Base-by-base conservation (phyloP, 2,113 vertebrate genomes). In the Hyperopisus bebe region DNA sequence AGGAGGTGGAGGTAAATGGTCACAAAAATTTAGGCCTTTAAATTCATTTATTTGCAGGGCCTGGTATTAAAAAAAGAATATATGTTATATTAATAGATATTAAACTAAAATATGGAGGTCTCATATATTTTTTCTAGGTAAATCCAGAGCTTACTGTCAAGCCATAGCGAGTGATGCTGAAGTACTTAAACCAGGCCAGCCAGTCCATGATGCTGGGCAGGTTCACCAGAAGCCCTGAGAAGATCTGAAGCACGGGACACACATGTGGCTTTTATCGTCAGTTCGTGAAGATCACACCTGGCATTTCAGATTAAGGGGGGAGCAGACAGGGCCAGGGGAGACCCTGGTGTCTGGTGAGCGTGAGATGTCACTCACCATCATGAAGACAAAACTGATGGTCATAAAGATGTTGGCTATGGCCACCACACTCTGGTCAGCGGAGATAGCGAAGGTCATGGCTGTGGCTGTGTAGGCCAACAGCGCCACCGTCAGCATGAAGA, bases 341-440 rank as follows among this genome's bases (percentile, higher is more conserved):
- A 8, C 3, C n/a, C n/a, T n/a, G n/a, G 39, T 44, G 74, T 84
- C 31, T n/a, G 39, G 50, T 27, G 15, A 17, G 15, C 21, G 51
- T 31, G 47, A 58, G 44, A 13, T 39, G 48, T 10, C 83, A 93
- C 93, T 97, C 90, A 99, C 98, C 95, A 97, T 98, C 98, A 99
- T 99, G 91, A 99, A 98, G 84, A 99, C 96, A 86, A 97, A 98
- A 3, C 88, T 0, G 87, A 99, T 96, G n/a, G 97, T 98, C 95
- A 96, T 94, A 92, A 97, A 95, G 47, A 99, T 96, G 91, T 97
- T 98, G 88, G 97, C 97, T 35, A 98, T 89, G 48, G 97, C 94
- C 0, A 97, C 96, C 90, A 97, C 96, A 0, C 92, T 96, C 93
- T 98, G 97, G 91, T 97, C 98, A 1, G 97, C 94, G 0, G 97